Base-by-base conservation (phyloP, 2,888 invertebrate genomes). In the Chrysolina americana region DNA sequence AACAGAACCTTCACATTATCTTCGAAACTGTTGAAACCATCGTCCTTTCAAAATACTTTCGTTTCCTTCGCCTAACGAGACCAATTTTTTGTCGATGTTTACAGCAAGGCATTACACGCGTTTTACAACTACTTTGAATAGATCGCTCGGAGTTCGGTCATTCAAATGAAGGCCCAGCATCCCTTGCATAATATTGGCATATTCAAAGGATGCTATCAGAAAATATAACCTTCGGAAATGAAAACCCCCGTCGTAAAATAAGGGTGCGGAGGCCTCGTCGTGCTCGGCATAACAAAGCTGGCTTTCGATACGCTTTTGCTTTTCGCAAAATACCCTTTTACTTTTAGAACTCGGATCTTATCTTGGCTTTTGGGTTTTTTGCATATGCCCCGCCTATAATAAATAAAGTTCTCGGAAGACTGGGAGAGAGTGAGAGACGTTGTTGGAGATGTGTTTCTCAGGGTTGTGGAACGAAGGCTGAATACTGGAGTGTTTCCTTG, bases 181-280 rank as follows among this genome's bases (percentile, higher is more conserved):
- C 80, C 83, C 83, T 84, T 85, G 85, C 85, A 85, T 85, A 86
- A 86, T 85, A 83, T 84, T 82, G 82, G 81, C 81, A 84, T 85
- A 85, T 86, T 84, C 85, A 85, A 86, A 85, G 85, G 82, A 81
- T 82, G 79, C 82, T 83, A 82, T 82, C 82, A 83, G 80, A 84
- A 84, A 84, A 85, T 85, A 85, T 84, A 85, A 85, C 86, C 86
- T 86, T 86, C 85, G 85, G 85, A 85, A 85, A 85, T 85, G 85
- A 84, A 86, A 85, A 83, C 84, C 82, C n/a, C 83, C 77, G 84
- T 84, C 85, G 83, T 86, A 86, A 86, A 87, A 85, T 79, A 79
- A 83, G 84, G 84, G 83, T 81, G 59, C 59, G 80, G 70, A 78
- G 78, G 73, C 71, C 78, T 77, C 79, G 81, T 81, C 83, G 80